A percentile compares a stretch with the other conserved stretches of the same genome.
Evolutionary conservation across 2,888 invertebrate species (phyloP).

Genomic region (Acleris literana): DNA sequence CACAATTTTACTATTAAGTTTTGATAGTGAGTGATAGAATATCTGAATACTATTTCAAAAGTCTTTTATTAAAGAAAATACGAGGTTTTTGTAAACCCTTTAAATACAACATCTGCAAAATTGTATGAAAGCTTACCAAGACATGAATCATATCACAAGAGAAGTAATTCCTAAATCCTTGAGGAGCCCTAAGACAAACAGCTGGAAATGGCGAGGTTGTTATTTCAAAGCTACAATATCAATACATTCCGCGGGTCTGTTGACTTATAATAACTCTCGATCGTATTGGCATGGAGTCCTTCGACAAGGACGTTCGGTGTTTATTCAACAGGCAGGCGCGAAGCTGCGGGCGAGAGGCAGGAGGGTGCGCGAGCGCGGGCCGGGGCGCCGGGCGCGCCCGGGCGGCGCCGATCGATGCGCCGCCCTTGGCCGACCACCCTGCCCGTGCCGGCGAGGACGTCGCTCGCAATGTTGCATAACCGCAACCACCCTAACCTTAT

Average conservation of each 20-base stretch:
- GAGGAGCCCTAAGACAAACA: constrained; percentile 15
- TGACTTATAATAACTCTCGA: constrained; percentile 33
- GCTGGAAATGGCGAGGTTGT: constrained; percentile 17
- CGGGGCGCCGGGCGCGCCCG: constrained; percentile 40
- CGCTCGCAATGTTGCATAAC: constrained; percentile 69
- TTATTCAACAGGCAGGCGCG: constrained; percentile 54
- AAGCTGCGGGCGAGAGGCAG: constrained; percentile 35
- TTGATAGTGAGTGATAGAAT: constrained; percentile 29
- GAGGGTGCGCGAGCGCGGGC: constrained; percentile 54
- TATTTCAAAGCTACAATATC: constrained; percentile 29
- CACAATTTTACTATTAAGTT: constrained; percentile 30
- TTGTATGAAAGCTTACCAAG: not conserved
- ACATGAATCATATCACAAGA: not conserved
- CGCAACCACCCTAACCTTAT: constrained; percentile 44
- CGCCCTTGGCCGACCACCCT: constrained; percentile 76
- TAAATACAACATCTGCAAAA: not conserved
- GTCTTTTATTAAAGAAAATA: not conserved
- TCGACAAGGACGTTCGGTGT: constrained; percentile 40
- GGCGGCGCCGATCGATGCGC: constrained; percentile 60
- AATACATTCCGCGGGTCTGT: constrained; percentile 20
- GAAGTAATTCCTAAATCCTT: not conserved
- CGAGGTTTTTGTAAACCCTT: not conserved
- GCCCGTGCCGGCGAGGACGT: constrained; percentile 56
- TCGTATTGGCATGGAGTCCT: constrained; percentile 34
- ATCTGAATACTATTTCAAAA: constrained; percentile 3